These are phyloP conservation scores for Himalopsyche tibetana DNA, from an alignment of 2,888 invertebrate species.

Conservation along the genomic window DNA sequence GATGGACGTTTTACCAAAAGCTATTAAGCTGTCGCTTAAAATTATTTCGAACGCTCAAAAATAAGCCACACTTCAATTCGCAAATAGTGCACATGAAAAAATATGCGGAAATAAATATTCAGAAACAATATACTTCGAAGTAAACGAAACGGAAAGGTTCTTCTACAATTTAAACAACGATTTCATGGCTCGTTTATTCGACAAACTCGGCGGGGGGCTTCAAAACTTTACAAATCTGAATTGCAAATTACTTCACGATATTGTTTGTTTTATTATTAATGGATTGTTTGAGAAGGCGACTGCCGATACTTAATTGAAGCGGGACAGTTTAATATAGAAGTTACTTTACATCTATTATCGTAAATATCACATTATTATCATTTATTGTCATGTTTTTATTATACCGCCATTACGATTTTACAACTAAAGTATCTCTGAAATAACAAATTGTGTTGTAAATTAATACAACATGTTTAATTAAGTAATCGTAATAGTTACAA, in stretches of 20 bases:
- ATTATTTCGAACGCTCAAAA: neutral
- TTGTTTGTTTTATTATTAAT: conserved; percentile 15
- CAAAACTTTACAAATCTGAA: conserved; percentile 3
- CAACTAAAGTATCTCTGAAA: too few species aligned
- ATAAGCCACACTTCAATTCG: neutral
- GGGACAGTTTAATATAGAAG: neutral
- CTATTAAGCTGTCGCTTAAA: too few species aligned
- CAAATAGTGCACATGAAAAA: neutral
- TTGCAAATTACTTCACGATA: conserved; percentile 20
- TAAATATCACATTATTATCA: too few species aligned
- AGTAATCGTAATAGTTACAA: too few species aligned
- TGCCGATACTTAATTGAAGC: neutral
- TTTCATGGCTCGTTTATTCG: conserved; percentile 30
- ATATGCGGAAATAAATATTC: neutral
- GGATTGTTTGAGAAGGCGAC: neutral
- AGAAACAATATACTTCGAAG: neutral
- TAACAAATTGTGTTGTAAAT: too few species aligned
- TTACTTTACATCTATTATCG: too few species aligned
- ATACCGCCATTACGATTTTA: too few species aligned
- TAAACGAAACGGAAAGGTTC: conserved; percentile 2
- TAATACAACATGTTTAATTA: too few species aligned
- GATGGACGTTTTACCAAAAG: too few species aligned
- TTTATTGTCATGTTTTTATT: too few species aligned
- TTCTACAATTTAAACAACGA: neutral
- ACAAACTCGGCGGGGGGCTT: neutral